Conservation (phyloP, 2,888 invertebrate genomes). For the Acronicta psi region DNA sequence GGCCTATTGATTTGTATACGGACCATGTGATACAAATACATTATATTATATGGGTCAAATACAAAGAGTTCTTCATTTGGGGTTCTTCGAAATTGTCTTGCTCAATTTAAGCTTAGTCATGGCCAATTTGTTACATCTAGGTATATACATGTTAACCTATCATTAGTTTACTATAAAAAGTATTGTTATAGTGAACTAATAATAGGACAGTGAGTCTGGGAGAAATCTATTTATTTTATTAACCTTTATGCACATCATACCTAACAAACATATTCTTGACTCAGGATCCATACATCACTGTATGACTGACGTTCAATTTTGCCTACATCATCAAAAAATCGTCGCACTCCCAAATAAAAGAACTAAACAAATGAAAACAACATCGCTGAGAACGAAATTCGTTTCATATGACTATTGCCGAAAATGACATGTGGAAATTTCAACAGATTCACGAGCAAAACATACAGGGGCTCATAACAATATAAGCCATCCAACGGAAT, state of each 20-base stretch:
- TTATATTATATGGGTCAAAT: not conserved
- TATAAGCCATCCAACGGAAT: constrained; percentile 68
- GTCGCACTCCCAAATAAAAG: constrained; percentile 28
- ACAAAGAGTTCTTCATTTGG: not conserved
- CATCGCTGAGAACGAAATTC: constrained; percentile 48
- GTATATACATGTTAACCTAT: too few relatives aligned
- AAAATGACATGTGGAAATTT: constrained; percentile 56
- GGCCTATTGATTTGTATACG: constrained; percentile 35
- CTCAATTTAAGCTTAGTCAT: too few relatives aligned
- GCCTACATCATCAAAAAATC: constrained; percentile 6
- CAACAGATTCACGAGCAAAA: constrained; percentile 64
- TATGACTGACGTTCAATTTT: not conserved
- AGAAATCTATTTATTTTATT: too few relatives aligned
- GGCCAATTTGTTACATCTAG: too few relatives aligned
- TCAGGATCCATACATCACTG: not conserved
- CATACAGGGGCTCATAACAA: constrained; percentile 67
- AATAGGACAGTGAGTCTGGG: too few relatives aligned
- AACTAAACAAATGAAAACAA: constrained; percentile 45
- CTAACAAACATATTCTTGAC: not conserved
- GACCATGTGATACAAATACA: constrained; percentile 3
- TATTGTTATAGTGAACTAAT: too few relatives aligned
- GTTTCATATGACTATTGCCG: constrained; percentile 49
- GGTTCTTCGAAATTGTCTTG: not conserved
- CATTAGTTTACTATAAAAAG: too few relatives aligned
- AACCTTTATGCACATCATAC: too few relatives aligned